A percentile compares a stretch with the other conserved stretches of the same genome.
Evolutionary conservation across 2,888 invertebrate species (phyloP).

Genomic region (Microchrysa polita): DNA sequence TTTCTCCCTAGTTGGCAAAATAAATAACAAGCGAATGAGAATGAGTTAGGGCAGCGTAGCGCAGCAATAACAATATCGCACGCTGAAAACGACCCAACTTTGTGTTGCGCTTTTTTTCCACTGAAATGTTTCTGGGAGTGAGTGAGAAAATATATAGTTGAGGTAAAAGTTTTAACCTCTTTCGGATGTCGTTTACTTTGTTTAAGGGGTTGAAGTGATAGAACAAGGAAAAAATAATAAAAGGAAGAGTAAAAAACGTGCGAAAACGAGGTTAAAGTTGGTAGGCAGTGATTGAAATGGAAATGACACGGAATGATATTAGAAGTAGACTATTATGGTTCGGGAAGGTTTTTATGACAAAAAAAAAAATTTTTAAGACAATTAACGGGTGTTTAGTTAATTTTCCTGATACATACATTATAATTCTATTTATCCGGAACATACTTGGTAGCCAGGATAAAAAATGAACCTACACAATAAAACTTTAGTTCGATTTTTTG

Average conservation of each 20-base stretch:
- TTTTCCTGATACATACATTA: no score
- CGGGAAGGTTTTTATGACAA: no score
- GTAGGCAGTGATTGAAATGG: background rate
- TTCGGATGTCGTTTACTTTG: conserved; percentile 20
- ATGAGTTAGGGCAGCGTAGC: background rate
- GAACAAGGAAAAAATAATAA: no score
- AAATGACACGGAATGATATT: background rate
- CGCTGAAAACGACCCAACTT: background rate
- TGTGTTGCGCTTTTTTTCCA: background rate
- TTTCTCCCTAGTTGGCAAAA: conserved; percentile 46
- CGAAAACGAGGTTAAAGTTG: conserved; percentile 1
- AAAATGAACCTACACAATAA: no score
- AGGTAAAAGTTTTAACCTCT: conserved; percentile 18
- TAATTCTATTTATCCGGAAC: no score
- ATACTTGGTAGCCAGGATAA: no score
- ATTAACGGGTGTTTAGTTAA: no score
- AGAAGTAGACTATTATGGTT: no score
- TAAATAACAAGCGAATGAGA: conserved; percentile 41
- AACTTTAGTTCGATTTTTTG: no score
- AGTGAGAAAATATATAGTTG: conserved; percentile 16
- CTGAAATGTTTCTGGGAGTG: background rate
- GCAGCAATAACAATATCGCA: conserved; percentile 6
- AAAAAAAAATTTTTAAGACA: no score
- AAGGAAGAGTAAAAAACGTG: background rate
- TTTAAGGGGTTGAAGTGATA: background rate